phyloP scores from a whole-genome alignment of 2,113 vertebrate genomes.

The Physeter macrocephalus region DNA sequence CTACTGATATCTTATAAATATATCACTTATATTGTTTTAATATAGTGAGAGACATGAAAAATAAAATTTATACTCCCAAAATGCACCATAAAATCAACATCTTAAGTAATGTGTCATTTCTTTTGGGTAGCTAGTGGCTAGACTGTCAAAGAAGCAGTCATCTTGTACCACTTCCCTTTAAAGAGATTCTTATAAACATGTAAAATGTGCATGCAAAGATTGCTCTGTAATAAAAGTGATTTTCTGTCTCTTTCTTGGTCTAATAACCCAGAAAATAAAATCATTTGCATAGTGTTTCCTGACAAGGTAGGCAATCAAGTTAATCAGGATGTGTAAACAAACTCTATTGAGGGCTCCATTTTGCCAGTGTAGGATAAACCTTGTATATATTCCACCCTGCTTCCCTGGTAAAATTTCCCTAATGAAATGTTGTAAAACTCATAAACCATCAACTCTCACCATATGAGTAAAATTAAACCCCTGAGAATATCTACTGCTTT shows the following conservation, averaged over 20 bases:
- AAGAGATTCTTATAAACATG: background rate
- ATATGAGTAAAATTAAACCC: conserved; percentile 78
- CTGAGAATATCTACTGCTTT: conserved; percentile 75
- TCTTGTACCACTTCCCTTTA: background rate
- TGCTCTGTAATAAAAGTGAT: conserved; percentile 42
- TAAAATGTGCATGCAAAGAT: conserved; percentile 10
- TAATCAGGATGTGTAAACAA: conserved; percentile 75
- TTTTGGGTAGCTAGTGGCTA: background rate
- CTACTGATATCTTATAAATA: background rate
- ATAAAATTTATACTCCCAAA: background rate
- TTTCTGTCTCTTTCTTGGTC: conserved; percentile 61
- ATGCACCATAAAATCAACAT: background rate
- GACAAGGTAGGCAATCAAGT: conserved; percentile 73
- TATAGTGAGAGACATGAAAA: background rate
- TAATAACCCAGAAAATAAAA: conserved; percentile 70
- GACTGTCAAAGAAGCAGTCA: background rate
- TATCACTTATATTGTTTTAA: background rate
- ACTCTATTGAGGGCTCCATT: conserved; percentile 67
- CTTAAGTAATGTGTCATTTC: background rate
- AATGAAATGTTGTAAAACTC: conserved; percentile 80
- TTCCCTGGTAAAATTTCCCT: conserved; percentile 74
- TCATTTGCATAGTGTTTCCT: conserved; percentile 69
- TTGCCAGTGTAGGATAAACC: conserved; percentile 75
- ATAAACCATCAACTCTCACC: conserved; percentile 77
- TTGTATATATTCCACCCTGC: conserved; percentile 72